Percentiles rank a stretch among this genome's conserved stretches.
These are phyloP conservation scores for Sylvicola fuscatus DNA, from an alignment of 2,888 invertebrate species.

Conservation along the genomic window DNA sequence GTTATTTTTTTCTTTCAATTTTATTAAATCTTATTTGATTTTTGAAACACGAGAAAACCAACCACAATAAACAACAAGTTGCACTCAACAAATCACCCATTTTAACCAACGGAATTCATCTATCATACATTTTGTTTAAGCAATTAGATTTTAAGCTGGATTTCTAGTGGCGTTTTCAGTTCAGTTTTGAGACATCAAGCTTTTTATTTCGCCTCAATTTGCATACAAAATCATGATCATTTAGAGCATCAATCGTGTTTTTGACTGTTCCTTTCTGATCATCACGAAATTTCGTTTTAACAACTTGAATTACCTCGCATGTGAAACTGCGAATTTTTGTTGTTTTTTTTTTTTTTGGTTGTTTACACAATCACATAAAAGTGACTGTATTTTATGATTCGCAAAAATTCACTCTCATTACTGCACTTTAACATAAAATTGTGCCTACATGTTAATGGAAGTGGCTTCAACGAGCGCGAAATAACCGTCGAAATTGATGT, in stretches of 20 bases:
- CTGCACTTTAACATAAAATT: no score
- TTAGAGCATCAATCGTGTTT: neutral
- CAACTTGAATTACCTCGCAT: conserved; percentile 5
- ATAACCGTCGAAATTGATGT: no score
- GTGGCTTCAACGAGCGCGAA: no score
- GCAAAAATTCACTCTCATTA: no score
- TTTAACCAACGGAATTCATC: neutral
- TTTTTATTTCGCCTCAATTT: neutral
- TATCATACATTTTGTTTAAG: neutral
- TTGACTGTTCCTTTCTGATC: conserved; percentile 7
- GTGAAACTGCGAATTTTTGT: conserved; percentile 5
- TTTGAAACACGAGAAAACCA: neutral
- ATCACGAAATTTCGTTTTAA: no score
- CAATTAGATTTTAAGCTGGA: no score
- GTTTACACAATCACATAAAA: conserved; percentile 7
- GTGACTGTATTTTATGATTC: conserved; percentile 7
- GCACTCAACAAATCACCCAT: neutral
- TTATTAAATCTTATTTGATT: no score
- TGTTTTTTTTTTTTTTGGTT: conserved; percentile 2
- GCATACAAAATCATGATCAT: neutral
- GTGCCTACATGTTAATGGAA: no score
- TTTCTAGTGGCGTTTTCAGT: no score
- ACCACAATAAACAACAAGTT: neutral
- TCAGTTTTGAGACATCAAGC: no score
- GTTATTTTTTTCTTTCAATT: no score